These are phyloP conservation scores for Argyrosomus regius DNA, from an alignment of 2,797 vertebrate genomes.

Conservation along the genomic window DNA sequence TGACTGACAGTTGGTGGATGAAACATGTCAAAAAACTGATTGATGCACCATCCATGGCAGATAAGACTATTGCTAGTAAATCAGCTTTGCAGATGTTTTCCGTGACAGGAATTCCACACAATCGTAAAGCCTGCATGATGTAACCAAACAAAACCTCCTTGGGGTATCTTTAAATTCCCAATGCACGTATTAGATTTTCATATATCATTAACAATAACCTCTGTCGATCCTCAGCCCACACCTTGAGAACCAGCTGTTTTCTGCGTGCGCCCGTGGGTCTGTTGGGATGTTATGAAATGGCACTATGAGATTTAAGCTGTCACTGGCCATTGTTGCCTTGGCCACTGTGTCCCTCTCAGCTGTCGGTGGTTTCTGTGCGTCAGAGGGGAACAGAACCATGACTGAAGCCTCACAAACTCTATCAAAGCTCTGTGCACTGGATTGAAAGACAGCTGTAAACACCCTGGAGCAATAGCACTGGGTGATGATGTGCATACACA, in stretches of 20 bases:
- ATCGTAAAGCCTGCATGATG: neutral
- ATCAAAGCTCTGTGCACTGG: conserved; percentile 11
- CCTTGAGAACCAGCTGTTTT: conserved; percentile 26
- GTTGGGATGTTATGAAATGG: conserved; percentile 20
- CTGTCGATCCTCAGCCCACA: neutral
- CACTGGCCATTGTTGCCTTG: conserved; percentile 39
- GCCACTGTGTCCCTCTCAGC: conserved; percentile 44
- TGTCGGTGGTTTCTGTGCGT: conserved; percentile 23
- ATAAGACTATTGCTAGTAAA: neutral
- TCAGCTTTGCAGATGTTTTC: neutral
- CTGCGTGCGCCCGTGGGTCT: neutral
- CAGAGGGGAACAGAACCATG: conserved; percentile 15
- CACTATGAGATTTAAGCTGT: conserved; percentile 41
- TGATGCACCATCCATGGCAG: neutral
- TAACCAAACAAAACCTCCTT: neutral
- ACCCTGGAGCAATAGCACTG: conserved; percentile 5
- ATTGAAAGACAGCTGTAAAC: conserved; percentile 42
- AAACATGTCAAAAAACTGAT: neutral
- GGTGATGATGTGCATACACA: conserved; percentile 1
- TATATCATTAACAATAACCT: conserved; percentile 4
- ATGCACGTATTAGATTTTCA: neutral
- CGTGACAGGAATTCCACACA: neutral
- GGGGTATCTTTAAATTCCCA: neutral
- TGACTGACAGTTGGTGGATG: no score
- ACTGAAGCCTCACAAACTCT: conserved; percentile 38